These are phyloP conservation scores for Gymnodraco acuticeps DNA, from an alignment of 2,797 vertebrate genomes.

Conservation along the genomic window DNA sequence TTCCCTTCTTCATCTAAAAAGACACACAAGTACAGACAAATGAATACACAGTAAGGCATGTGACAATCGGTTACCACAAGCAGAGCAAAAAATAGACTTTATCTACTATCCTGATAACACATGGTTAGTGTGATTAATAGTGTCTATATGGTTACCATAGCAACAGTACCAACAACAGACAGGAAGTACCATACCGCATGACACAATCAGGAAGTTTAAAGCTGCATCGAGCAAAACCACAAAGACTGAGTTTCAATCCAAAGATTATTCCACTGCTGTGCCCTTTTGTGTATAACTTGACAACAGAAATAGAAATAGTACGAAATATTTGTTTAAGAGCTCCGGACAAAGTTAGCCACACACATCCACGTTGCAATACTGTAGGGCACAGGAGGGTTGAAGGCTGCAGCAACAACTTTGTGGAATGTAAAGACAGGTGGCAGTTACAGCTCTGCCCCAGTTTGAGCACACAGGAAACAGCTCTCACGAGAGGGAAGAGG, in stretches of 20 bases:
- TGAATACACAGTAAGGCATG: slow-evolving; percentile 15
- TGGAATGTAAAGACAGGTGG: slow-evolving; percentile 60
- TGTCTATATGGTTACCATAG: slow-evolving; percentile 39
- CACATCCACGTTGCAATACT: not conserved
- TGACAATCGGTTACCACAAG: slow-evolving; percentile 4
- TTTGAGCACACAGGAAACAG: slow-evolving; percentile 71
- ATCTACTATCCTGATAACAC: slow-evolving; percentile 23
- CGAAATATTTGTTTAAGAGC: slow-evolving; percentile 12
- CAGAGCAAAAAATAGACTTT: slow-evolving; percentile 35
- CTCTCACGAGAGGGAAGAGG: slow-evolving; percentile 32
- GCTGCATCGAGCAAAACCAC: slow-evolving; percentile 23
- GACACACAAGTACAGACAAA: slow-evolving; percentile 16
- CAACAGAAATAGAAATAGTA: not conserved
- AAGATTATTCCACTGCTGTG: not conserved
- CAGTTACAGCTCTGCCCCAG: slow-evolving; percentile 31
- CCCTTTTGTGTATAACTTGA: not conserved
- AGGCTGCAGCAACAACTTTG: slow-evolving; percentile 29
- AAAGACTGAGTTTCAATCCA: not conserved
- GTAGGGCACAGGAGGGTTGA: not conserved
- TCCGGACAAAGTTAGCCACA: slow-evolving; percentile 15
- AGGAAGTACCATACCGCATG: slow-evolving; percentile 1
- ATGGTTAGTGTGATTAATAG: slow-evolving; percentile 25
- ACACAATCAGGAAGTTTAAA: slow-evolving; percentile 57
- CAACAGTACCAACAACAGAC: slow-evolving; percentile 49
- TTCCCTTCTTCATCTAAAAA: slow-evolving; percentile 90